Conservation (phyloP, 2,113 vertebrate species). For the Psophia crepitans region DNA sequence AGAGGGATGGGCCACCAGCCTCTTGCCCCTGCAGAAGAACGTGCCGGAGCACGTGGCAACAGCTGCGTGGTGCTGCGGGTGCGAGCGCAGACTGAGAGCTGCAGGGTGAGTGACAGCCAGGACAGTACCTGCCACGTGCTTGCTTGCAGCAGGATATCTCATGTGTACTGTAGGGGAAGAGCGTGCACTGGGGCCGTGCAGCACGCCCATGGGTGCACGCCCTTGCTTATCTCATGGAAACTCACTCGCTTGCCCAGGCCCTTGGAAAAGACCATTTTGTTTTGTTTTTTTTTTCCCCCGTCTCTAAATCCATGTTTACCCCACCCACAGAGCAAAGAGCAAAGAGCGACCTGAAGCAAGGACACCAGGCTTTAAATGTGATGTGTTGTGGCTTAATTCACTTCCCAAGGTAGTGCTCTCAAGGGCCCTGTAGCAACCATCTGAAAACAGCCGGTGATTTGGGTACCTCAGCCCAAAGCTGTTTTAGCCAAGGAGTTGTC, state of each 20-base stretch:
- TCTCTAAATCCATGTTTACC: not conserved
- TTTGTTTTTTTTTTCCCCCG: not conserved
- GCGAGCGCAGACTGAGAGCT: accelerated
- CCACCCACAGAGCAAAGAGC: not conserved
- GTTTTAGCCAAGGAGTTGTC: not conserved
- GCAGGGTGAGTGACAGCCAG: accelerated
- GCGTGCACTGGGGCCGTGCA: accelerated
- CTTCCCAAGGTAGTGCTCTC: not conserved
- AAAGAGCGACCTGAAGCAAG: not conserved
- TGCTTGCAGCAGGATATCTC: accelerated
- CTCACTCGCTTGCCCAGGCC: not conserved
- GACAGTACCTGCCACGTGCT: accelerated
- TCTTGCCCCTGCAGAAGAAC: not conserved
- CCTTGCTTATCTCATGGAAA: not conserved
- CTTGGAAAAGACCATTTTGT: not conserved
- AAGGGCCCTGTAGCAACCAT: not conserved
- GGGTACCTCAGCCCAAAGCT: not conserved
- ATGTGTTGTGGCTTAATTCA: not conserved
- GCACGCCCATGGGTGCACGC: accelerated
- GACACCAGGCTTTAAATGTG: not conserved
- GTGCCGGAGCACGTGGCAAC: accelerated
- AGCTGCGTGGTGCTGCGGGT: accelerated
- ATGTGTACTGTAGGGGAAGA: accelerated
- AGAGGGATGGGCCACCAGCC: accelerated
- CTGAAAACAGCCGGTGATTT: not conserved